Evolutionary conservation across 2,113 vertebrate species (phyloP).

Genomic region (Sylvicapra grimmia): DNA sequence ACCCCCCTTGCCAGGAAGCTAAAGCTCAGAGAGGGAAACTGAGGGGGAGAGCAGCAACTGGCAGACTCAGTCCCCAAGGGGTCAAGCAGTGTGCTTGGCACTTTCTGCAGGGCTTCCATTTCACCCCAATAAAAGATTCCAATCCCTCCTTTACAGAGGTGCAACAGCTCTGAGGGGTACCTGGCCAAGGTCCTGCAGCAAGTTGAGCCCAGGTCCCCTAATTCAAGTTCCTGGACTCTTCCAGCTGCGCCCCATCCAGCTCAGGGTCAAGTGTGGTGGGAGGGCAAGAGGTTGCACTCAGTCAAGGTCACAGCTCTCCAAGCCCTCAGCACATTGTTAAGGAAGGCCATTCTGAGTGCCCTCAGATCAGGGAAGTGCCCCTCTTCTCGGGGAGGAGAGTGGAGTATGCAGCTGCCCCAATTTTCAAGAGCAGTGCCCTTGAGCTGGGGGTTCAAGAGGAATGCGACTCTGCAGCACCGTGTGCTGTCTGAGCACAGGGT

Average conservation of each 20-base stretch:
- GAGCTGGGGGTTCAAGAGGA: too few species aligned
- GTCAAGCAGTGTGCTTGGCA: neutral
- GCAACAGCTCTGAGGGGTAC: neutral
- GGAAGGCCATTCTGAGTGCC: neutral
- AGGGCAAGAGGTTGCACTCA: neutral
- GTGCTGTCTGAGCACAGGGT: neutral
- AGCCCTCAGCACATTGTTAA: neutral
- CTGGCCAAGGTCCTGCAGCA: neutral
- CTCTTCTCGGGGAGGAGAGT: neutral
- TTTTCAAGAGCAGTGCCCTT: neutral
- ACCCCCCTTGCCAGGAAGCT: neutral
- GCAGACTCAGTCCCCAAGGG: neutral
- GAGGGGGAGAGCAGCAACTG: neutral
- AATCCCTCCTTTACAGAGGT: neutral
- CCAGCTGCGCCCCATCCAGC: neutral
- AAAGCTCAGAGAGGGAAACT: neutral
- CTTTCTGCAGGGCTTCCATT: neutral
- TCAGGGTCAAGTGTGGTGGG: neutral
- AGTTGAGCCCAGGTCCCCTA: neutral
- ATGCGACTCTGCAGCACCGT: rapidly evolving
- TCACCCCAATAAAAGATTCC: neutral
- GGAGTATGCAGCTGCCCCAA: neutral
- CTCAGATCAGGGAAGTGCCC: neutral
- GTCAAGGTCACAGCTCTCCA: neutral
- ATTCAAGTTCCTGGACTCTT: neutral